phyloP scores from a whole-genome alignment of 2,888 invertebrate genomes.

The Netelia virgata region DNA sequence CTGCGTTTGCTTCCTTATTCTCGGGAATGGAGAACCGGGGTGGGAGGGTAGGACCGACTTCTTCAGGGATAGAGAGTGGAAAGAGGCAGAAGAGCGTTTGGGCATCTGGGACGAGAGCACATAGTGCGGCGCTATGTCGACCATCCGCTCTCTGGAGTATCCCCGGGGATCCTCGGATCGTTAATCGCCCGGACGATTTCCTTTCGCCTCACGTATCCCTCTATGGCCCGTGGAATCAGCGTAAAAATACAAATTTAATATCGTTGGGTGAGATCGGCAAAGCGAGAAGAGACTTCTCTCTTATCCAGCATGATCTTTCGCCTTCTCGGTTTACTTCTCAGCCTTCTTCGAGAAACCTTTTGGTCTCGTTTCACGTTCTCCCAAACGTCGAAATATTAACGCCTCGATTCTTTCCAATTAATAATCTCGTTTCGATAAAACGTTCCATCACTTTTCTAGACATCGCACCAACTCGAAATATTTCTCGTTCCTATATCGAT shows the following conservation, averaged over 20 bases:
- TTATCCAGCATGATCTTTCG: conserved; percentile 17
- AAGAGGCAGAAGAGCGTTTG: conserved; percentile 17
- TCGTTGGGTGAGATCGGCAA: conserved; percentile 76
- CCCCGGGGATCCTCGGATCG: conserved; percentile 85
- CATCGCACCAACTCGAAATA: too few species aligned
- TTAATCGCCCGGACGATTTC: conserved; percentile 86
- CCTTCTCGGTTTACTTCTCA: conserved; percentile 8
- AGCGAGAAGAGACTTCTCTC: conserved; percentile 29
- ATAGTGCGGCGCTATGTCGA: conserved; percentile 15
- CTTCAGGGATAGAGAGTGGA: background rate
- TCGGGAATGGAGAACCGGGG: conserved; percentile 6
- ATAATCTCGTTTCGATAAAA: background rate
- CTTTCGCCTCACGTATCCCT: conserved; percentile 86
- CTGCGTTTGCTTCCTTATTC: conserved; percentile 29
- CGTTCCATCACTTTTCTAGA: too few species aligned
- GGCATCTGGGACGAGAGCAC: conserved; percentile 43
- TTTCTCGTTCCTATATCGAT: too few species aligned
- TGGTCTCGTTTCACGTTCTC: background rate
- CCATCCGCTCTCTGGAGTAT: conserved; percentile 37
- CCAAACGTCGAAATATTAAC: background rate
- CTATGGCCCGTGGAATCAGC: conserved; percentile 87
- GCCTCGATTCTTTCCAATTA: background rate
- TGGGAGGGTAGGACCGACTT: conserved; percentile 5
- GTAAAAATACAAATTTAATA: conserved; percentile 89
- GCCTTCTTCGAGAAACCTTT: background rate